A percentile compares a stretch with the other conserved stretches of the same genome.
phyloP scores from a whole-genome alignment of 2,888 invertebrate genomes.

The Drosophila monieri region DNA sequence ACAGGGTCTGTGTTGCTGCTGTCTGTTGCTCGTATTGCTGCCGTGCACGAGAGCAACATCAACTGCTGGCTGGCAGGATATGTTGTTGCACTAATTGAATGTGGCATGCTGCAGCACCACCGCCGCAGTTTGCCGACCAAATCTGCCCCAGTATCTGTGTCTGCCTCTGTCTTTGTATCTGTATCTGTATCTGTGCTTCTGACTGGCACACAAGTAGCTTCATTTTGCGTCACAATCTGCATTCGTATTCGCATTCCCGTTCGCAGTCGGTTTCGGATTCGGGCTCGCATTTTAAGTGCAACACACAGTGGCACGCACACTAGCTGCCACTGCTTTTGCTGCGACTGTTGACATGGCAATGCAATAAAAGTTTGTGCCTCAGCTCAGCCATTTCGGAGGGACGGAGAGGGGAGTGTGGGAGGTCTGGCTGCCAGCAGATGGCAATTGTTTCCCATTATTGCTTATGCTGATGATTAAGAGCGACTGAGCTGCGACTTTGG shows the following conservation, averaged over 20 bases:
- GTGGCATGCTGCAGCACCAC: slow-evolving; percentile 67
- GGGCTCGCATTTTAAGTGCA: slow-evolving; percentile 77
- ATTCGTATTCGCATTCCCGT: slow-evolving; percentile 63
- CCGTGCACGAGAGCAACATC: slow-evolving; percentile 44
- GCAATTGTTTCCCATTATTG: slow-evolving; percentile 79
- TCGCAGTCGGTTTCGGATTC: slow-evolving; percentile 53
- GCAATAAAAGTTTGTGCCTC: slow-evolving; percentile 74
- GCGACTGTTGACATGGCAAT: slow-evolving; percentile 79
- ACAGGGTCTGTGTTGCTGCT: slow-evolving; percentile 46
- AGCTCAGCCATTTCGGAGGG: slow-evolving; percentile 58
- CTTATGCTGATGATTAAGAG: slow-evolving; percentile 78
- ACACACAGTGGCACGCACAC: slow-evolving; percentile 61
- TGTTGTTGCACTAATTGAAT: slow-evolving; percentile 81
- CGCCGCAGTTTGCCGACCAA: slow-evolving; percentile 27
- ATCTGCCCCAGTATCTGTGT: slow-evolving; percentile 6
- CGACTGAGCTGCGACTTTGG: slow-evolving; percentile 41
- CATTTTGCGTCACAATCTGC: slow-evolving; percentile 74
- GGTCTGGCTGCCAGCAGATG: slow-evolving; percentile 42
- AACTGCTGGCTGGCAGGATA: slow-evolving; percentile 74
- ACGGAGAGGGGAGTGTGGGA: not conserved
- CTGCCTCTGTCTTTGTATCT: slow-evolving; percentile 22
- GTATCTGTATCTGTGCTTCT: slow-evolving; percentile 31
- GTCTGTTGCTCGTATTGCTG: slow-evolving; percentile 34
- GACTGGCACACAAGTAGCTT: slow-evolving; percentile 74
- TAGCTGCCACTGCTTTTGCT: slow-evolving; percentile 64